Percentiles rank a stretch among this genome's conserved stretches.
These are phyloP conservation scores for Andrena camellia DNA, from an alignment of 2,888 invertebrate species.

Conservation along the genomic window DNA sequence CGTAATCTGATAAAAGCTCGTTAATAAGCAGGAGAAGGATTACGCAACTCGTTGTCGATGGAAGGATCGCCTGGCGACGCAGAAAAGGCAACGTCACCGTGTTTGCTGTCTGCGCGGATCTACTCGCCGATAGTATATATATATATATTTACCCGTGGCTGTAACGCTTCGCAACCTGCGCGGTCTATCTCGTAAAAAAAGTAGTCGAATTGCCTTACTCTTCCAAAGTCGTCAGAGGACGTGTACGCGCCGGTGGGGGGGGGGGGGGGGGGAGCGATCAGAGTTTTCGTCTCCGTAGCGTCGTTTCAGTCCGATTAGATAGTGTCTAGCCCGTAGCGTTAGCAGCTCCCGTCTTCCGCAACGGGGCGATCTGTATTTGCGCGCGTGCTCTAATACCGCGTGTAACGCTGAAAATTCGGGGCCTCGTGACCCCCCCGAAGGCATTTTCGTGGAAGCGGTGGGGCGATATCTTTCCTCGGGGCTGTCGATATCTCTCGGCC, in stretches of 20 bases:
- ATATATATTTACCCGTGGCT: conserved; percentile 7
- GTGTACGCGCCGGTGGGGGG: background rate
- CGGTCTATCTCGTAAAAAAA: conserved; percentile 30
- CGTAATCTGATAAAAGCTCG: conserved; percentile 62
- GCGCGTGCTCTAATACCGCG: background rate
- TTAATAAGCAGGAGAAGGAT: conserved; percentile 36
- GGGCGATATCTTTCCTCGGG: background rate
- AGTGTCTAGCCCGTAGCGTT: conserved; percentile 28
- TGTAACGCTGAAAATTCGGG: background rate
- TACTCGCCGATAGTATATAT: background rate
- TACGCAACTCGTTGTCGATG: conserved; percentile 22
- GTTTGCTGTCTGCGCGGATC: background rate
- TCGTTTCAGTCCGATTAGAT: conserved; percentile 36
- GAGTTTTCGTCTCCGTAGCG: conserved; percentile 12
- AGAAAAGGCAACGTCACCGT: background rate
- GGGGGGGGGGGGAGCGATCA: background rate
- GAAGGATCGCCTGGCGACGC: conserved; percentile 2
- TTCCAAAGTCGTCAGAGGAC: conserved; percentile 44
- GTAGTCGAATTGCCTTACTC: conserved; percentile 58
- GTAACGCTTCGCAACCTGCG: conserved; percentile 12
- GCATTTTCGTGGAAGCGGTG: background rate
- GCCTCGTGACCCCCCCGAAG: background rate
- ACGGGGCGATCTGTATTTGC: background rate
- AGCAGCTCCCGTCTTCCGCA: conserved; percentile 5
- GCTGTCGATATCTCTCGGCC: background rate